phyloP scores from a whole-genome alignment of 2,113 vertebrate genomes.

The Phyllostomus discolor region DNA sequence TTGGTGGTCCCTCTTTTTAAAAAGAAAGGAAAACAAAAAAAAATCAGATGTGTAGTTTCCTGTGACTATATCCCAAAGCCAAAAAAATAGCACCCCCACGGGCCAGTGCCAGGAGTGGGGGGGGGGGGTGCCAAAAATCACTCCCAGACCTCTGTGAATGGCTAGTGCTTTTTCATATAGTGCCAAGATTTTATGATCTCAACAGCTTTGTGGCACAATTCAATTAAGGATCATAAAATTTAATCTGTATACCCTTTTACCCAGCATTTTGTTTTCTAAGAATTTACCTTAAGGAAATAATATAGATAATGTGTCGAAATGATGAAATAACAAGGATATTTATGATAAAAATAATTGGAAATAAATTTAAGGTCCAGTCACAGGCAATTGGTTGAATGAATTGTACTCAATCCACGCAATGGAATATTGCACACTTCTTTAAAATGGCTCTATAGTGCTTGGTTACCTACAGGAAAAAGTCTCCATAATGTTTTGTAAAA shows the following conservation, averaged over 20 bases:
- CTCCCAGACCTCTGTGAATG: background rate
- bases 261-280: background rate
- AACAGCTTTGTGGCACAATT: background rate
- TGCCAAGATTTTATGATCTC: background rate
- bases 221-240: background rate
- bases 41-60: background rate
- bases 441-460: background rate
- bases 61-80: background rate
- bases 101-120: fast-evolving
- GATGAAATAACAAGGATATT: background rate
- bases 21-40: background rate
- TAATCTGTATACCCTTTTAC: background rate
- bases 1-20: background rate
- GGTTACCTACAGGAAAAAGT: background rate
- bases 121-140: too few species aligned
- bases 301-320: background rate
- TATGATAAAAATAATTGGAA: background rate
- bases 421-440: background rate
- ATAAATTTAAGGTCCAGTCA: background rate
- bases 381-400: background rate
- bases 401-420: background rate
- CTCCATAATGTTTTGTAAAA: background rate
- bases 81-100: fast-evolving
- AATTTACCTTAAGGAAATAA: slow-evolving; percentile 30
- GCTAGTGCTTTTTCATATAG: background rate